phyloP scores from a whole-genome alignment of 2,888 invertebrate genomes.

The Chymomyza amoena region DNA sequence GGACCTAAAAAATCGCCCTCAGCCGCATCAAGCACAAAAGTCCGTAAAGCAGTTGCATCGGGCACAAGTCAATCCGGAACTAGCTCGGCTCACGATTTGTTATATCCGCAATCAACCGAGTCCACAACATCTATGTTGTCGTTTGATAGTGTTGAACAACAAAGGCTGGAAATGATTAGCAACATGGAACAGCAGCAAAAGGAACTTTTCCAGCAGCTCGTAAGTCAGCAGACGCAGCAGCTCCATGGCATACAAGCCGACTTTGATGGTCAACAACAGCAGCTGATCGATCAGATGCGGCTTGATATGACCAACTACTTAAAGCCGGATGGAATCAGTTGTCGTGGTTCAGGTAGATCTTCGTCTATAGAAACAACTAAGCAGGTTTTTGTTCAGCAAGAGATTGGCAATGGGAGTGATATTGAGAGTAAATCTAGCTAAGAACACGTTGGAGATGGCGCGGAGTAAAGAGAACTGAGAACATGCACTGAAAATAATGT shows the following conservation, averaged over 20 bases:
- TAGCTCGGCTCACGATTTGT: background rate
- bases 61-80: background rate
- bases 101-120: too few relatives aligned
- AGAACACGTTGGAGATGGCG: too few relatives aligned
- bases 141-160: background rate
- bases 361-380: background rate
- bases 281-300: conserved; percentile 36
- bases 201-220: conserved; percentile 29
- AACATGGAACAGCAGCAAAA: conserved; percentile 34
- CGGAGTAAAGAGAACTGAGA: background rate
- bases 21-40: background rate
- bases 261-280: conserved; percentile 40
- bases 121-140: background rate
- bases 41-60: background rate
- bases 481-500: background rate
- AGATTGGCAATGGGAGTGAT: background rate
- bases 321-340: background rate
- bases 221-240: conserved; percentile 37
- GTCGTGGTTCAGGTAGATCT: background rate
- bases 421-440: too few relatives aligned
- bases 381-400: background rate
- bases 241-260: conserved; percentile 41
- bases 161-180: conserved; percentile 18
- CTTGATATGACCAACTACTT: background rate
- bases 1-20: background rate